Percentiles rank a stretch among this genome's conserved stretches.
Conservation (phyloP, 2,797 vertebrate species). For the Poecilia picta region DNA sequence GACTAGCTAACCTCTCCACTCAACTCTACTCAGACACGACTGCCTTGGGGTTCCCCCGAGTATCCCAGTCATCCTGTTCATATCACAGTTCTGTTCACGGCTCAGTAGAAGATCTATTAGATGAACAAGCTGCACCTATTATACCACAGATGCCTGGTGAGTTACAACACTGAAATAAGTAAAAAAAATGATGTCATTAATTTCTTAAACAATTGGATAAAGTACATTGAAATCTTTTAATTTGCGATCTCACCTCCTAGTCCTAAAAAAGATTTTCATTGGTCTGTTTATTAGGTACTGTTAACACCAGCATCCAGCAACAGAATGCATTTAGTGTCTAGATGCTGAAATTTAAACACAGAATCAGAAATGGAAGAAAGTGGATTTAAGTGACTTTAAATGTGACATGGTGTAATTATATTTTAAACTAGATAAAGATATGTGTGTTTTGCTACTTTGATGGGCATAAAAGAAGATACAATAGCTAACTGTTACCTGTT, state of each 20-base stretch:
- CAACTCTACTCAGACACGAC: constrained; percentile 93
- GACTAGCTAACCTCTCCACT: constrained; percentile 89
- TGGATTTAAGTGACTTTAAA: neutral
- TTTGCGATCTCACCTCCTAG: neutral
- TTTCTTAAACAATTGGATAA: neutral
- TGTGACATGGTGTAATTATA: neutral
- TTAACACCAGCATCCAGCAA: neutral
- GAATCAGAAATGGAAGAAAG: neutral
- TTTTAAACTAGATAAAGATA: neutral
- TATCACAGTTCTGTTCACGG: constrained; percentile 68
- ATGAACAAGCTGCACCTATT: constrained; percentile 87
- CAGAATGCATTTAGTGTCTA: neutral
- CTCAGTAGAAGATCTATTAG: constrained; percentile 90
- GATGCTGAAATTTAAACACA: neutral
- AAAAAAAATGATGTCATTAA: neutral
- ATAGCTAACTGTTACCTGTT: neutral
- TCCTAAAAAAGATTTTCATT: neutral
- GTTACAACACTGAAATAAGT: neutral
- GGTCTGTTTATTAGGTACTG: neutral
- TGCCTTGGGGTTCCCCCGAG: constrained; percentile 86
- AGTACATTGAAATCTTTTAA: neutral
- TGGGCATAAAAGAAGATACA: neutral
- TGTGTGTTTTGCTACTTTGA: neutral
- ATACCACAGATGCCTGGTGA: constrained; percentile 86
- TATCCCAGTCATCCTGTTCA: constrained; percentile 85